A percentile compares a stretch with the other conserved stretches of the same genome.
These are phyloP conservation scores for Drosophila arawakana DNA, from an alignment of 1,140 invertebrate genomes.

Conservation along the genomic window DNA sequence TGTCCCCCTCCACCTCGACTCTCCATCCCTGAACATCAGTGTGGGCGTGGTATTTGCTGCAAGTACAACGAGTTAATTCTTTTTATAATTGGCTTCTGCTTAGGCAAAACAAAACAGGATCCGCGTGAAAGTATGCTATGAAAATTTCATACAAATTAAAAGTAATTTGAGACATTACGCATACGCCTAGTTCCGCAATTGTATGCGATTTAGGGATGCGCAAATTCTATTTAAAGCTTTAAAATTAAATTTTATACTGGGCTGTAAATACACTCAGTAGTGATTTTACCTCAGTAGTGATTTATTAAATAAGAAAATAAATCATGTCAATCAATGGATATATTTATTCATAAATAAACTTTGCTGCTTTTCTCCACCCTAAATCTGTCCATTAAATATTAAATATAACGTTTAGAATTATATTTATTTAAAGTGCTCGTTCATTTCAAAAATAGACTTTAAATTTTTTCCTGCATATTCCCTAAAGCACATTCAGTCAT, in stretches of 20 bases:
- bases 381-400: no score
- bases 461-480: not conserved
- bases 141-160: not conserved
- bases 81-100: constrained; percentile 18
- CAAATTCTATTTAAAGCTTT: no score
- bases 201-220: no score
- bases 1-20: constrained; percentile 1
- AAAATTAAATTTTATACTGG: no score
- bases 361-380: no score
- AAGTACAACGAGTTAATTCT: constrained; percentile 30
- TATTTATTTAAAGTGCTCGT: not conserved
- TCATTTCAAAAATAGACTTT: not conserved
- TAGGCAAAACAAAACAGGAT: constrained; percentile 3
- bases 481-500: constrained; percentile 12
- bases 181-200: not conserved
- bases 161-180: constrained; percentile 3
- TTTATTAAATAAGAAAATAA: no score
- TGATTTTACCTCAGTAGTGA: no score
- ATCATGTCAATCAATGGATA: no score
- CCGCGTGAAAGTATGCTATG: constrained; percentile 9
- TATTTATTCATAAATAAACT: no score
- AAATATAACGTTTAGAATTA: no score
- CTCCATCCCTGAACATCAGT: no score
- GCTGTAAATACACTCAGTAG: no score
- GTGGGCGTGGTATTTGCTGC: constrained; percentile 17